A percentile compares a stretch with the other conserved stretches of the same genome.
These are phyloP conservation scores for Pachydiplax longipennis DNA, from an alignment of 2,888 invertebrate species.

Conservation along the genomic window DNA sequence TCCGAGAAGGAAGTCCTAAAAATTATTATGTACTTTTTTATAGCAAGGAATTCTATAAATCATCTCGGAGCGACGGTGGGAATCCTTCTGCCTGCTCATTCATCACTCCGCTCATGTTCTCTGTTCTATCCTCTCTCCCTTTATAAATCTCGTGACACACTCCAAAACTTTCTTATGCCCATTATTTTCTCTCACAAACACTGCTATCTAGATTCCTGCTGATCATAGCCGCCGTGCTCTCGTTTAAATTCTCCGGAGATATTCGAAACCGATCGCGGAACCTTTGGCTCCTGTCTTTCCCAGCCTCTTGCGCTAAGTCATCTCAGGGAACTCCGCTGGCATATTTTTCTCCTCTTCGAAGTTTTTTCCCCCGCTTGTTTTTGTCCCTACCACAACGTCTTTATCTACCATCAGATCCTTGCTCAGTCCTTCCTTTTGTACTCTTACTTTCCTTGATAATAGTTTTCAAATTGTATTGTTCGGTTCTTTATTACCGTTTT, in stretches of 20 bases:
- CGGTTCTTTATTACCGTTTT: too few relatives aligned
- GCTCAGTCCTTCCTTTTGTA: not conserved
- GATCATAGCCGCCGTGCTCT: not conserved
- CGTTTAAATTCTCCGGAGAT: not conserved
- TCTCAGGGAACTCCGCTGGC: not conserved
- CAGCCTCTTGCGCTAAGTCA: not conserved
- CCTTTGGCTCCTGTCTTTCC: not conserved
- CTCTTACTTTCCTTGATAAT: not conserved
- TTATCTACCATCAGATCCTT: not conserved
- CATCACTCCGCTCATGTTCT: conserved; percentile 14
- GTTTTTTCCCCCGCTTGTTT: not conserved
- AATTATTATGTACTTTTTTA: not conserved
- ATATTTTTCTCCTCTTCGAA: not conserved
- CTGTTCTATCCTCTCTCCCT: conserved; percentile 14
- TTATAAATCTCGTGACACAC: conserved; percentile 16
- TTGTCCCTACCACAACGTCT: not conserved
- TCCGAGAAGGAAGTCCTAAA: not conserved
- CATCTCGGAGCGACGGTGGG: conserved; percentile 5
- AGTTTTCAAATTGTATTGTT: not conserved
- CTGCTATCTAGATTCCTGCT: not conserved
- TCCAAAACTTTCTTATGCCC: conserved; percentile 8
- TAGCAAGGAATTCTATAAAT: conserved; percentile 6
- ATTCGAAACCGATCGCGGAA: not conserved
- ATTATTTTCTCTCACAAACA: not conserved
- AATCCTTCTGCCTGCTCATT: conserved; percentile 30